Base-by-base conservation (phyloP, 2,888 invertebrate species). In the Nematopogon swammerdamellus region DNA sequence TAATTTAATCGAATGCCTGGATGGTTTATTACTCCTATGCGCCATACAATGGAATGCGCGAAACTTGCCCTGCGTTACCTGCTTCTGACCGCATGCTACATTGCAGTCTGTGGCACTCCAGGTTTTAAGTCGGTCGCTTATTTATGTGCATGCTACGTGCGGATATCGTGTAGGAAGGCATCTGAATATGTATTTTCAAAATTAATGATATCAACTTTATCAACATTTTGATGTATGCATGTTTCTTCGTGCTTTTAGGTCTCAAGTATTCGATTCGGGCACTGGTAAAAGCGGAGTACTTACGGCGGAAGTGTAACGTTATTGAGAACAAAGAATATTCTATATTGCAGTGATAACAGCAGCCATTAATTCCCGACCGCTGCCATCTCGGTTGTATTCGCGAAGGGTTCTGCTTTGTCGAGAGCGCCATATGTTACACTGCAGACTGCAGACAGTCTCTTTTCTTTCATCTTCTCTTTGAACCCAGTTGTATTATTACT, bases 1-100 rank as follows among this genome's bases (percentile, higher is more conserved):
- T 79, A 73, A 76, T 76, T 75, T 76, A 76, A 72, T 72, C 70
- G 66, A 72, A 74, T 68, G 66, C 64, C 64, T 58, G 64, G 60
- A 69, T 69, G 66, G 64, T 72, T 72, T 70, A 73, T 72, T 6
- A 36, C 14, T 6, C 4, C 36, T 14, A 14, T 14, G n/a, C 14
- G 8, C 3, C 36, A 8, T 36, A 36, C 36, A 36, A 36, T 36
- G 36, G 36, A 8, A 36, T 36, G 36, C 11, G 36, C 11, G n/a
- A 36, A 36, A 36, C 36, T 36, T 14, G 36, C 36, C 36, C 36
- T 14, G 25, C 8, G 25, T 8, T 25, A n/a, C n/a, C n/a, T n/a
- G n/a, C n/a, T n/a, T n/a, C n/a, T n/a, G n/a, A n/a, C 25, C 25
- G 25, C 4, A 25, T 25, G 25, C 25, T 25, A 6, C 25, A 25